Percentiles rank a stretch among this genome's conserved stretches.
phyloP scores from a whole-genome alignment of 2,888 invertebrate genomes.

The Drosophila meridionalis region DNA sequence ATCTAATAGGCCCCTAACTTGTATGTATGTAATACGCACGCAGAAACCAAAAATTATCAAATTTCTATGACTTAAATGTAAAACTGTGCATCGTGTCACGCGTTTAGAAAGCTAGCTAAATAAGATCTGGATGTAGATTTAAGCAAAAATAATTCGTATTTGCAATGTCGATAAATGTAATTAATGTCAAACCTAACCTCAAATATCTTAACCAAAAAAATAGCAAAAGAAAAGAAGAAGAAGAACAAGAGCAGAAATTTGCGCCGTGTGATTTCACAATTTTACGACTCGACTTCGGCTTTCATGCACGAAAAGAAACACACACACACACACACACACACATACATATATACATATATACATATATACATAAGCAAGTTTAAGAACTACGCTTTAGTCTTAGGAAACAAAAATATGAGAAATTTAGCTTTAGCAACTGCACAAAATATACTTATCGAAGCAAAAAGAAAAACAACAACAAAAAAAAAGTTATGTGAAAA shows the following conservation, averaged over 20 bases:
- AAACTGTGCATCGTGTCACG: neutral
- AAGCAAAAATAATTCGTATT: neutral
- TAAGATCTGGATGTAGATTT: neutral
- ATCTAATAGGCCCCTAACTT: neutral
- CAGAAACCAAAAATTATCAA: neutral
- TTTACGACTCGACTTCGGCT: too few species aligned
- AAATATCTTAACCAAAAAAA: neutral
- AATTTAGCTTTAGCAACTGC: slow-evolving; percentile 1
- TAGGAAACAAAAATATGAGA: neutral
- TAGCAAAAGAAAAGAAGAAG: neutral
- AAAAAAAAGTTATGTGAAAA: too few species aligned
- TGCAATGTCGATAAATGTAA: neutral
- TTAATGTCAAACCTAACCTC: neutral
- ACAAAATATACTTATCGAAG: slow-evolving; percentile 2
- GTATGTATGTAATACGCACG: neutral
- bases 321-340: neutral
- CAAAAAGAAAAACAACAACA: neutral
- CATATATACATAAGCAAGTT: neutral
- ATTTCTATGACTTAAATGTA: neutral
- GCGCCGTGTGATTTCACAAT: too few species aligned
- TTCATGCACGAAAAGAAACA: too few species aligned
- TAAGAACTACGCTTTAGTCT: neutral
- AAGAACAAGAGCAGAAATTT: neutral
- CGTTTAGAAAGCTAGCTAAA: neutral
- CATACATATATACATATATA: neutral